Percentiles rank a stretch among this genome's conserved stretches.
Conservation (phyloP, 2,113 vertebrate genomes). For the Osmerus mordax region DNA sequence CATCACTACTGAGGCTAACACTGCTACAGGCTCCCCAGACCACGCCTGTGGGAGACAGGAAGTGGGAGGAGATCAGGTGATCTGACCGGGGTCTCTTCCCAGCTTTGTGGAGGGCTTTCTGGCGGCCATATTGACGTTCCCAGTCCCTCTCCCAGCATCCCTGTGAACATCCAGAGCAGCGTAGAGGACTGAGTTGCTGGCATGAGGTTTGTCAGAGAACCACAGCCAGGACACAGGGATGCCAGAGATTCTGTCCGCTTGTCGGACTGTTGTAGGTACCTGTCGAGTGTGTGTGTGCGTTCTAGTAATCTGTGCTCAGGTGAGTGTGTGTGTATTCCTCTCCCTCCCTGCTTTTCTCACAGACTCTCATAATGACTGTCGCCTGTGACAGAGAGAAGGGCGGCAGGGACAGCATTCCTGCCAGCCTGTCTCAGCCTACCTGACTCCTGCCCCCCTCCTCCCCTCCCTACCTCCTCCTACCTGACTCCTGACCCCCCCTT, state of each 20-base stretch:
- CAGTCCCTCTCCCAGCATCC: neutral
- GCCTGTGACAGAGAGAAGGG: constrained; percentile 24
- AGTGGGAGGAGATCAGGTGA: neutral
- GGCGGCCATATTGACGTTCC: too few species aligned
- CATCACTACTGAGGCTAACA: constrained; percentile 4
- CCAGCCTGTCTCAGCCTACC: neutral
- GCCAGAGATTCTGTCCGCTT: neutral
- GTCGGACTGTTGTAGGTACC: neutral
- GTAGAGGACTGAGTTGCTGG: neutral
- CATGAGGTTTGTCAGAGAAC: neutral
- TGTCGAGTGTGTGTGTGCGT: neutral
- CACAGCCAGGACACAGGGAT: too few species aligned
- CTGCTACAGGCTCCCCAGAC: constrained; percentile 3
- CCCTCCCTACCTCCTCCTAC: neutral
- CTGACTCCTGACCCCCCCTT: neutral
- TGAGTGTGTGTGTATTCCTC: neutral
- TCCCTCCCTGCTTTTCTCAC: neutral
- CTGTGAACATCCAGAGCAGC: neutral
- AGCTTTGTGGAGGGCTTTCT: neutral
- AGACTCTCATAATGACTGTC: constrained; percentile 9
- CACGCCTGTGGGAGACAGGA: neutral
- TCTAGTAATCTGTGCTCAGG: neutral
- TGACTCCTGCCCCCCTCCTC: neutral
- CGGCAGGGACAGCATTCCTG: constrained; percentile 45
- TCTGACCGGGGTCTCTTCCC: too few species aligned